Evolutionary conservation across 92 coral and sea anemone genomes (phyloP).

Genomic region (Heteractis magnifica): DNA sequence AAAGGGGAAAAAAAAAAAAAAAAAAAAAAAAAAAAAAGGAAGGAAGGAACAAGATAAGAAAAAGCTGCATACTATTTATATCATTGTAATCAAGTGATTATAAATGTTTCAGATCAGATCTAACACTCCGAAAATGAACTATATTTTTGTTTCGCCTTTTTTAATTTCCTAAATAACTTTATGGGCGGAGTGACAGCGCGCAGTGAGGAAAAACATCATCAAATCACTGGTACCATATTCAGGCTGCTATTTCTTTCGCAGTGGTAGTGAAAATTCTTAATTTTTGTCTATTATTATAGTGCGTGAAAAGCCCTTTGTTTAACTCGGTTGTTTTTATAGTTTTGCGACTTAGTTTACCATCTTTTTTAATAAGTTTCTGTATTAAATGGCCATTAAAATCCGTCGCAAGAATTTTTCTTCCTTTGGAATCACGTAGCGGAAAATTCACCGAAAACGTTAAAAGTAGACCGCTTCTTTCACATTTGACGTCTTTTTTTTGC

Average conservation of each 20-base stretch:
- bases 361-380: neutral
- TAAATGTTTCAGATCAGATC: constrained; percentile 1
- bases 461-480: neutral
- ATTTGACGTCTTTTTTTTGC: neutral
- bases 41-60: neutral
- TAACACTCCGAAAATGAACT: constrained; percentile 5
- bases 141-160: neutral
- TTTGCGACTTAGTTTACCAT: neutral
- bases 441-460: neutral
- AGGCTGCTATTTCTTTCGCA: neutral
- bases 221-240: neutral
- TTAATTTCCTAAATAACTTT: constrained; percentile 6
- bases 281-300: neutral
- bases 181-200: constrained; percentile 1
- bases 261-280: neutral
- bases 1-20: neutral
- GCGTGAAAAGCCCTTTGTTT: neutral
- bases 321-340: neutral
- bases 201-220: neutral
- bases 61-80: neutral
- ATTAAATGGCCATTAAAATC: neutral
- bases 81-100: neutral
- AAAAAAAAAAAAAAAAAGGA: neutral
- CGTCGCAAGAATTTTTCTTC: neutral
- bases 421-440: neutral